Percentiles rank a stretch among this genome's conserved stretches.
Evolutionary conservation across 1,140 invertebrate species (phyloP).

Genomic region (Euwallacea fornicatus): DNA sequence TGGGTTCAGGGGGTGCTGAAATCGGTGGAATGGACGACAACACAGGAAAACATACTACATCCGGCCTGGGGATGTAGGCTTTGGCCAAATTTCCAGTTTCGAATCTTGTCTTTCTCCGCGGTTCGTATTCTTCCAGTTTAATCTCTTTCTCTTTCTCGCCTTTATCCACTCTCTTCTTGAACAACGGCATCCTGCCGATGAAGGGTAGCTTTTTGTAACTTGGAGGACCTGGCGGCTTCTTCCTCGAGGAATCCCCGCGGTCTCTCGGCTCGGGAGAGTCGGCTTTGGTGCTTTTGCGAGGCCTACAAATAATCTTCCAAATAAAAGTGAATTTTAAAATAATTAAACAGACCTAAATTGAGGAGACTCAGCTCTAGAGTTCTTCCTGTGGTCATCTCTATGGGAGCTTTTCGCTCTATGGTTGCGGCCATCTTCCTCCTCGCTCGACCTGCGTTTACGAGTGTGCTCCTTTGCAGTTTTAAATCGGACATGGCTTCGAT

Average conservation of each 20-base stretch:
- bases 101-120: conserved; percentile 48
- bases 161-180: conserved; percentile 62
- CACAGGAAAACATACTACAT: conserved; percentile 61
- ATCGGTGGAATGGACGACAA: conserved; percentile 57
- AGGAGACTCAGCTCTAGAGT: background rate
- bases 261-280: conserved; percentile 15
- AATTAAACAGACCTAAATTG: background rate
- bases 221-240: conserved; percentile 43
- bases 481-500: conserved; percentile 43
- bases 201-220: conserved; percentile 65
- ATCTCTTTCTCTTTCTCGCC: conserved; percentile 49
- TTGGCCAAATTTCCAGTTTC: conserved; percentile 49
- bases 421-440: conserved; percentile 17
- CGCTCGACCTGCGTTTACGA: conserved; percentile 40
- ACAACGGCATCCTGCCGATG: conserved; percentile 69
- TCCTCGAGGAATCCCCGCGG: conserved; percentile 25
- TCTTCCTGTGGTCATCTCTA: background rate
- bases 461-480: conserved; percentile 29
- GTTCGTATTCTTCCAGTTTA: conserved; percentile 51
- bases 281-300: conserved; percentile 10
- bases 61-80: conserved; percentile 54
- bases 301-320: background rate
- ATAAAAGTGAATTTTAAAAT: background rate
- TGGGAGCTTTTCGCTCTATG: conserved; percentile 17
- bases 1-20: conserved; percentile 43